Evolutionary conservation across 1,140 invertebrate genomes (phyloP).

Genomic region (Eumaeus atala): DNA sequence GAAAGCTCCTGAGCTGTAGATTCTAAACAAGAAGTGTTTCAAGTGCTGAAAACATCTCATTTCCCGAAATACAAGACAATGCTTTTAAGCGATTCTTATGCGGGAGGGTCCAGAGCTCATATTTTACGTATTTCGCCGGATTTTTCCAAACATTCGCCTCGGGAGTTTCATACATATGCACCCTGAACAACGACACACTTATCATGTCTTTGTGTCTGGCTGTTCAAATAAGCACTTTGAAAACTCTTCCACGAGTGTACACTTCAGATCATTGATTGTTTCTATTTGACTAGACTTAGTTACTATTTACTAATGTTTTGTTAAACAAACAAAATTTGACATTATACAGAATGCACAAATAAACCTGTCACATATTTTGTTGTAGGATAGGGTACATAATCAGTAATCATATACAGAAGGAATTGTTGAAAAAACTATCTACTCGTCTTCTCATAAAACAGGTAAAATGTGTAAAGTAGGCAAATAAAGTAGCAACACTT

Average conservation of each 20-base stretch:
- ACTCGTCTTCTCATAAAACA: too few relatives aligned
- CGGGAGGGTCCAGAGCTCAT: slow-evolving; percentile 31
- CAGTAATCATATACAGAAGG: too few relatives aligned
- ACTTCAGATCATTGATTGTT: neutral
- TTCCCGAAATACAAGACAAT: slow-evolving; percentile 62
- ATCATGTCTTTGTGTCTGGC: slow-evolving; percentile 25
- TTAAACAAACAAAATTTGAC: too few relatives aligned
- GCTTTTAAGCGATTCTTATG: slow-evolving; percentile 60
- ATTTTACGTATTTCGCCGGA: slow-evolving; percentile 29
- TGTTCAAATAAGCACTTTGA: slow-evolving; percentile 11
- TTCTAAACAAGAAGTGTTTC: slow-evolving; percentile 43
- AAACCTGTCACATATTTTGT: too few relatives aligned
- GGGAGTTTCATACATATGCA: slow-evolving; percentile 33
- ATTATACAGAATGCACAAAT: too few relatives aligned
- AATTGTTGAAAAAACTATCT: too few relatives aligned
- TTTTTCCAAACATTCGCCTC: slow-evolving; percentile 31
- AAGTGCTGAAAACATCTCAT: slow-evolving; percentile 50
- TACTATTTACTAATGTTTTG: too few relatives aligned
- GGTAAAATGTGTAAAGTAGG: too few relatives aligned
- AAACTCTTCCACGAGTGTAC: neutral
- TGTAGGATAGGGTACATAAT: too few relatives aligned
- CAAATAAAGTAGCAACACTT: too few relatives aligned
- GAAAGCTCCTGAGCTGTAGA: slow-evolving; percentile 30
- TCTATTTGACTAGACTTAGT: too few relatives aligned
- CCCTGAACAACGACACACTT: slow-evolving; percentile 24